Percentiles rank a stretch among this genome's conserved stretches.
Conservation (phyloP, 2,888 invertebrate species). For the Calliphora vomitoria region DNA sequence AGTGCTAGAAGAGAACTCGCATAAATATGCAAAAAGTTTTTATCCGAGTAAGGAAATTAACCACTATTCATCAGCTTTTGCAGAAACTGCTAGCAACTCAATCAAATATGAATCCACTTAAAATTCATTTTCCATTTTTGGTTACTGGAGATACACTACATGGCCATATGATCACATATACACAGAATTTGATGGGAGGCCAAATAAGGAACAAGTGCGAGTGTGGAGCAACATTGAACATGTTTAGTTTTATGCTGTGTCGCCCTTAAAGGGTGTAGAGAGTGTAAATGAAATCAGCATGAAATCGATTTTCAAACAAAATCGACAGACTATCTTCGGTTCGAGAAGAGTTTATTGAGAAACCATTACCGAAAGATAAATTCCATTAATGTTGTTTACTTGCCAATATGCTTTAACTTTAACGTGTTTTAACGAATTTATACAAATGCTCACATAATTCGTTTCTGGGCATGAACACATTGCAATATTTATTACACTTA, state of each 20-base stretch:
- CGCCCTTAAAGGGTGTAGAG: background rate
- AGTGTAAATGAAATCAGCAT: background rate
- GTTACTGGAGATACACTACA: background rate
- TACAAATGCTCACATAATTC: conserved; percentile 44
- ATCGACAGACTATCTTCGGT: background rate
- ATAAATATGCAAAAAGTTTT: too few relatives aligned
- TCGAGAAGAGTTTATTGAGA: conserved; percentile 46
- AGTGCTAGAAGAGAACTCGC: background rate
- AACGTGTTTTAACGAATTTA: conserved; percentile 49
- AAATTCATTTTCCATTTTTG: conserved; percentile 13
- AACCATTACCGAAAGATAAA: conserved; percentile 64
- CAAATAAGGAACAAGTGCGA: background rate
- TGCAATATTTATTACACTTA: conserved; percentile 72
- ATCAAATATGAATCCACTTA: conserved; percentile 27
- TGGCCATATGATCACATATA: background rate
- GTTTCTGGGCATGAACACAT: conserved; percentile 49
- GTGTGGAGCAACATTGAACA: background rate
- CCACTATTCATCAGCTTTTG: background rate
- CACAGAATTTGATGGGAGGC: background rate
- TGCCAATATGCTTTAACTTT: conserved; percentile 34
- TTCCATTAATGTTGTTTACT: conserved; percentile 52
- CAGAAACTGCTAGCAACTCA: background rate
- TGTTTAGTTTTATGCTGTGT: background rate
- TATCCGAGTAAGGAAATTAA: conserved; percentile 5
- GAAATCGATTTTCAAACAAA: background rate